Base-by-base conservation (phyloP, 1,140 invertebrate genomes). In the Drosophila biarmipes region DNA sequence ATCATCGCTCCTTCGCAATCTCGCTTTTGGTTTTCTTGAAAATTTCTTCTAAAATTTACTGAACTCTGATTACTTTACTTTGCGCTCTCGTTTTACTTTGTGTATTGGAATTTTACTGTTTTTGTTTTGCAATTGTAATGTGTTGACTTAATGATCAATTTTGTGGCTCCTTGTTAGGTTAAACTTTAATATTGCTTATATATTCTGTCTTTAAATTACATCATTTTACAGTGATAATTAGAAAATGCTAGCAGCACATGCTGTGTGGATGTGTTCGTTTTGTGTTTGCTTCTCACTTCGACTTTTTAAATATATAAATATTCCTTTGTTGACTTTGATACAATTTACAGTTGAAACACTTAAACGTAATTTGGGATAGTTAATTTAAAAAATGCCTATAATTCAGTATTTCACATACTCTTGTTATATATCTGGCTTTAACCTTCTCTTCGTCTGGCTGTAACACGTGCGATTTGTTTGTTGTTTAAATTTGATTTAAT, bases 121-220 rank as follows among this genome's bases (percentile, higher is more conserved):
- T 74, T 56, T 27, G 53, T 66, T 38, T 54, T 29, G 45, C 74
- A 57, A 62, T 45, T 55, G 37, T 73, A 24, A 71, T 73, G 67
- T 40, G 73, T 54, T 54, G 43, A 27, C 54, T 69, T 63, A 58
- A 75, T 67, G 42, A 53, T 74, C 62, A 35, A 58, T 76, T 75
- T 80, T 71, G 40, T 66, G 48, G 43, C 61, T 57, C 45, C 69
- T 61, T 73, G 68, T 63, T 46, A 71, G 69, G 51, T 74, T 89
- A 80, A 87, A 84, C 72, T 89, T 89, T 80, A 90, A 89, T 89
- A 89, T 89, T 89, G 85, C 84, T 89, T 89, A 73, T 62, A 73
- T 84, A 79, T 84, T 82, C 66, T 80, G 68, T 67, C 58, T 29
- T 71, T 78, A 78, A 84, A 89, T 89, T 89, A 89, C 84, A 89